Conservation (phyloP, 37 sponge, comb jelly and placozoan species). For the Theonella swinhoei region DNA sequence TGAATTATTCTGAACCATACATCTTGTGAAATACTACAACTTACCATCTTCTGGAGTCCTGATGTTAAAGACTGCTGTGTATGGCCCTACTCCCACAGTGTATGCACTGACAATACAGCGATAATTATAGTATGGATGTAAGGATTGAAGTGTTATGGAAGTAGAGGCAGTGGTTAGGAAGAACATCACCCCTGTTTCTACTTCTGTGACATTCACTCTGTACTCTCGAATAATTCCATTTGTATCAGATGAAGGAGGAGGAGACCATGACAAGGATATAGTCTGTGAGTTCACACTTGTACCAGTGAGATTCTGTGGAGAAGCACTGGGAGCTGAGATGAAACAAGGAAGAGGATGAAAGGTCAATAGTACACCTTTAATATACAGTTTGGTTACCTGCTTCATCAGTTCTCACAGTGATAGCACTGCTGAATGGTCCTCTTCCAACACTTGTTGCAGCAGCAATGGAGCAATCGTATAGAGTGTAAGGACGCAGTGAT, state of each 20-base stretch:
- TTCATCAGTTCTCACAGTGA: constrained; percentile 14
- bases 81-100: constrained; percentile 33
- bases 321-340: constrained; percentile 15
- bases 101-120: constrained; percentile 15
- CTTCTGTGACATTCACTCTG: constrained; percentile 25
- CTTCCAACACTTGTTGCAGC: constrained; percentile 5
- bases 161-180: background rate
- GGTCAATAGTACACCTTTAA: no score
- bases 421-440: constrained; percentile 28
- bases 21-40: no score
- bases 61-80: background rate
- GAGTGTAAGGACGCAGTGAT: background rate
- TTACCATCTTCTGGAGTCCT: constrained; percentile 43
- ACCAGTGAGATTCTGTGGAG: constrained; percentile 18
- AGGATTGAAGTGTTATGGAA: background rate
- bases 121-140: constrained; percentile 43
- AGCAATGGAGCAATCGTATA: background rate
- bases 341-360: no score
- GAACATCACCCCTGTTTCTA: constrained; percentile 3
- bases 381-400: no score
- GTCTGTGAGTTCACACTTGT: background rate
- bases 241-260: constrained; percentile 11
- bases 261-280: constrained; percentile 17
- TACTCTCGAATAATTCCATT: constrained; percentile 52
- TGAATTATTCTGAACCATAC: no score